These are phyloP conservation scores for Hymenopus coronatus DNA, from an alignment of 2,888 invertebrate species.

Conservation along the genomic window DNA sequence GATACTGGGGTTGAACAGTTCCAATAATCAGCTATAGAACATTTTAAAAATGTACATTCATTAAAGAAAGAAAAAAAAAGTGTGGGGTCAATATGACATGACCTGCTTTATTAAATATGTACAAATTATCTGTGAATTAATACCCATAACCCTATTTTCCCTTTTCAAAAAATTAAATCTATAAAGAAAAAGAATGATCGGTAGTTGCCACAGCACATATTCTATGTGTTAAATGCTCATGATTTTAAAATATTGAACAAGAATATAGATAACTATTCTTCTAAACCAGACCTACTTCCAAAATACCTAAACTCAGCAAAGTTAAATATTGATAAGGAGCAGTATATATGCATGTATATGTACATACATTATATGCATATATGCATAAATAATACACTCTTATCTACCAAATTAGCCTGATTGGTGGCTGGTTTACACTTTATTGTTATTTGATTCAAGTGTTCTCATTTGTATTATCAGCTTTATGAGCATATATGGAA, in stretches of 20 bases:
- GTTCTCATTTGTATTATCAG: too few relatives aligned
- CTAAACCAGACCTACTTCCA: not conserved
- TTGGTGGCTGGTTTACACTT: too few relatives aligned
- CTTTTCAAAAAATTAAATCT: not conserved
- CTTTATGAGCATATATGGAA: not conserved
- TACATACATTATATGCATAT: not conserved
- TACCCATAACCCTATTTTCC: not conserved
- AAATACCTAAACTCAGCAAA: not conserved
- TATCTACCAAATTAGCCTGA: too few relatives aligned
- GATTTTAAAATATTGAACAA: not conserved
- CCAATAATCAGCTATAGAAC: not conserved
- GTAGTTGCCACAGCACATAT: conserved; percentile 5
- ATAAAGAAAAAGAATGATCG: not conserved
- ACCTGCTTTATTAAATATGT: not conserved
- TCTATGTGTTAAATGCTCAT: conserved; percentile 9
- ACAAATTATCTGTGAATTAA: not conserved
- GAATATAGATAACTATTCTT: not conserved
- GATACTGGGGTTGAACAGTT: not conserved
- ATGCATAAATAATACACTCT: too few relatives aligned
- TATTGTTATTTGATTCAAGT: too few relatives aligned
- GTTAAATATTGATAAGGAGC: not conserved
- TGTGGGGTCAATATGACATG: not conserved
- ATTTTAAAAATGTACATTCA: not conserved
- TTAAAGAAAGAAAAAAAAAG: not conserved
- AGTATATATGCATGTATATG: not conserved